These are phyloP conservation scores for Megalonaias nervosa DNA, from an alignment of 1,140 invertebrate species.

Conservation along the genomic window DNA sequence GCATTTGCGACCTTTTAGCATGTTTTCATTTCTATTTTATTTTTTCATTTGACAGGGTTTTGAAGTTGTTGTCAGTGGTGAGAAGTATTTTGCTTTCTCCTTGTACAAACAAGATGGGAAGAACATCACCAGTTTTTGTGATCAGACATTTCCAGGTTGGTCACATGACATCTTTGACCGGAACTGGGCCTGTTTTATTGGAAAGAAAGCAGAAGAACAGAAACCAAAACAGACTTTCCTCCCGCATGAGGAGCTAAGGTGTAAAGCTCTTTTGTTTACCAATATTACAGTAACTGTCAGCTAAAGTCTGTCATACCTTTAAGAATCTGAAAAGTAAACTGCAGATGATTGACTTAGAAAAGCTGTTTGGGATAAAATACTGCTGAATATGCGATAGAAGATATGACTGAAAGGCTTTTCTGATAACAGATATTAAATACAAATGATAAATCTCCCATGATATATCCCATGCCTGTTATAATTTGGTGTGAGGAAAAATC, in stretches of 20 bases:
- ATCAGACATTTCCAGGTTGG: constrained; percentile 71
- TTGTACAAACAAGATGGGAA: constrained; percentile 59
- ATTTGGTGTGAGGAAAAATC: no score
- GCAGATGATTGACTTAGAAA: neutral
- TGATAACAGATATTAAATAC: no score
- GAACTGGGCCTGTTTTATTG: constrained; percentile 72
- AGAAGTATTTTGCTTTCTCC: constrained; percentile 74
- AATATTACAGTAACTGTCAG: no score
- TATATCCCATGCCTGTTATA: no score
- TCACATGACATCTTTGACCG: constrained; percentile 71
- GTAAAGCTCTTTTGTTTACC: no score
- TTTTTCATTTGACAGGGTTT: constrained; percentile 59
- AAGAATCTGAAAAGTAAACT: neutral
- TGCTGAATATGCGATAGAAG: neutral
- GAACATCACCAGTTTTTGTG: constrained; percentile 69
- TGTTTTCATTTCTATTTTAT: neutral
- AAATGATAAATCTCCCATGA: no score
- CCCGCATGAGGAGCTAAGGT: neutral
- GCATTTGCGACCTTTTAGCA: no score
- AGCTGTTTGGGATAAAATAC: neutral
- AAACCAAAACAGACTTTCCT: neutral
- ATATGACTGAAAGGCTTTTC: no score
- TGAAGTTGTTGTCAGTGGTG: constrained; percentile 66
- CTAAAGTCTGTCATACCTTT: neutral
- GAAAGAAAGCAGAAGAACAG: constrained; percentile 24